Evolutionary conservation across 2,888 invertebrate genomes (phyloP).

Genomic region (Patella depressa): DNA sequence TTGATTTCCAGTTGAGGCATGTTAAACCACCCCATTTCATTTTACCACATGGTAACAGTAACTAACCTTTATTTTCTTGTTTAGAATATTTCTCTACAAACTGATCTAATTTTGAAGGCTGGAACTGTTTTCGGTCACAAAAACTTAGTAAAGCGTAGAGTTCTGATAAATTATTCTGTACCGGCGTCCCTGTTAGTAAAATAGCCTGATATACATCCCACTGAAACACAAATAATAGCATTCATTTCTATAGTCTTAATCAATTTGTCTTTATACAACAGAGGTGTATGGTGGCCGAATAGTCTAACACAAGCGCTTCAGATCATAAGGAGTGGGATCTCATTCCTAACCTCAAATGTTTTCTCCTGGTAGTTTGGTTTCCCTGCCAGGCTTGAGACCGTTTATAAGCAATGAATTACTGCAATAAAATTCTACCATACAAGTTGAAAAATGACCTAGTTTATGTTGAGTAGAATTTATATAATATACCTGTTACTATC

Average conservation of each 20-base stretch:
- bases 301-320: no score
- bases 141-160: slow-evolving; percentile 71
- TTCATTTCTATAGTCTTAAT: neutral
- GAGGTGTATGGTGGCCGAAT: neutral
- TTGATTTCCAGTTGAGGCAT: neutral
- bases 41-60: no score
- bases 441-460: no score
- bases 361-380: neutral
- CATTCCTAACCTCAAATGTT: neutral
- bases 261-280: slow-evolving; percentile 5
- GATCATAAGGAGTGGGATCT: neutral
- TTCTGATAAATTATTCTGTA: slow-evolving; percentile 72
- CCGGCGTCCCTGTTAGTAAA: slow-evolving; percentile 72
- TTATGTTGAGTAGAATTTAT: no score
- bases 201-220: slow-evolving; percentile 58
- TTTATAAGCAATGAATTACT: no score
- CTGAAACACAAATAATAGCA: slow-evolving; percentile 44
- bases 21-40: neutral
- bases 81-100: slow-evolving; percentile 61
- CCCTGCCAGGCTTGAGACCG: neutral
- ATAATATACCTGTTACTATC: no score
- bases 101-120: slow-evolving; percentile 49
- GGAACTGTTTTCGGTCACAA: slow-evolving; percentile 62
- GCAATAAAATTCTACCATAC: no score
- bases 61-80: slow-evolving; percentile 39